Evolutionary conservation across 2,113 vertebrate species (phyloP).

Genomic region (Colius striatus): DNA sequence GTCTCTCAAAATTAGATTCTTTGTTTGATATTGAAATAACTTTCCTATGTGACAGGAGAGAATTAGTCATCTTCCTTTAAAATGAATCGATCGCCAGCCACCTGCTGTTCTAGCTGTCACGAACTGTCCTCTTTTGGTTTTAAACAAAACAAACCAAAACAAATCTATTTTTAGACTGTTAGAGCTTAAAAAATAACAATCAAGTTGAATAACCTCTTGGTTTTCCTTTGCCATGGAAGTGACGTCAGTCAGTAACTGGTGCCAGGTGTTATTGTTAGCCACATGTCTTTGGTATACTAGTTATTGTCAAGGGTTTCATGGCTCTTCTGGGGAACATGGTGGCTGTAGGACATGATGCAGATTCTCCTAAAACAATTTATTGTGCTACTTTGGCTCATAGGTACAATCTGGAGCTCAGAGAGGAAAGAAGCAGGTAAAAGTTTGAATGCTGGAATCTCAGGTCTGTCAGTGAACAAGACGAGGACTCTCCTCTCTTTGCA

Average conservation of each 20-base stretch:
- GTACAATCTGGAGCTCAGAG: not conserved
- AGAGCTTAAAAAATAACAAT: constrained; percentile 4
- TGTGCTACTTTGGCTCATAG: not conserved
- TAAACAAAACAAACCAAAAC: not conserved
- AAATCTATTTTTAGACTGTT: not conserved
- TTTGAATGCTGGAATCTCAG: not conserved
- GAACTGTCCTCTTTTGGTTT: not conserved
- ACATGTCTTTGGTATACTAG: not conserved
- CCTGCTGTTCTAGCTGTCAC: constrained; percentile 9
- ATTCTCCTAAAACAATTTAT: not conserved
- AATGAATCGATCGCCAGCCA: not conserved
- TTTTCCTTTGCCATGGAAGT: not conserved
- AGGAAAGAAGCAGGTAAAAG: not conserved
- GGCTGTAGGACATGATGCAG: not conserved
- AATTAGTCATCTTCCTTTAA: constrained; percentile 30
- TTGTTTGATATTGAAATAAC: constrained; percentile 41
- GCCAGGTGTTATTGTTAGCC: not conserved
- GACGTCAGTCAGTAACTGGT: not conserved
- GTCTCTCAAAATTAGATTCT: not conserved
- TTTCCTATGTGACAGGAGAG: constrained; percentile 13
- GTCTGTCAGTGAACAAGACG: not conserved
- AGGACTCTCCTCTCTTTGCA: rapidly evolving
- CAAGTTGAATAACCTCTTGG: not conserved
- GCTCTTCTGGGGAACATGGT: not conserved
- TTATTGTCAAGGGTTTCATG: not conserved